Conservation (phyloP, 1,140 invertebrate genomes). For the Cyrtorhinus lividipennis region DNA sequence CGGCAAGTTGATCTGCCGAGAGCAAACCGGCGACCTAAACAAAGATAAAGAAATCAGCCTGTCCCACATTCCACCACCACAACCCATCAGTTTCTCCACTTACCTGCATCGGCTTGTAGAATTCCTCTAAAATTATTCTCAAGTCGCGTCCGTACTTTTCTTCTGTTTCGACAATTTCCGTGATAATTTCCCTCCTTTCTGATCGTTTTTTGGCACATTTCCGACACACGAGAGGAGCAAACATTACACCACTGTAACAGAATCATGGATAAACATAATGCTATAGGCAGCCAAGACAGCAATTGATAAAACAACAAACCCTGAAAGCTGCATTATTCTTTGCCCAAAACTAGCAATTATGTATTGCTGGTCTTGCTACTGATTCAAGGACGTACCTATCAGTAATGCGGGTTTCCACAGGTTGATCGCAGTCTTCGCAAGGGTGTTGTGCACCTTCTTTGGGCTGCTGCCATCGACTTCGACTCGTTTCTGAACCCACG, state of each 20-base stretch:
- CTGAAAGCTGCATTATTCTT: no score
- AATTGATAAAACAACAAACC: no score
- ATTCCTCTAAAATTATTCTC: conserved; percentile 82
- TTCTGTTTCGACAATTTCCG: conserved; percentile 92
- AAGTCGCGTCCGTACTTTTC: conserved; percentile 87
- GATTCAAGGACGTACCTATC: conserved; percentile 42
- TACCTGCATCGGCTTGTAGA: conserved; percentile 82
- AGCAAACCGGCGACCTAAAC: conserved; percentile 33
- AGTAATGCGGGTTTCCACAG: conserved; percentile 49
- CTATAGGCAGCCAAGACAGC: no score
- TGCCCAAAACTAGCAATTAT: no score
- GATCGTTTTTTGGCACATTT: conserved; percentile 74
- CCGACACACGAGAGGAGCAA: conserved; percentile 65
- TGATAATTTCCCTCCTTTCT: conserved; percentile 86
- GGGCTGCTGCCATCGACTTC: conserved; percentile 48
- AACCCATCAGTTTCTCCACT: no score
- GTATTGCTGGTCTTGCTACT: no score
- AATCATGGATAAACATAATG: conserved; percentile 19
- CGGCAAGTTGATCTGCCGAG: conserved; percentile 64
- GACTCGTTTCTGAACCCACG: conserved; percentile 79
- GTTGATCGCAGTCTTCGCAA: conserved; percentile 63
- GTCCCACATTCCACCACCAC: no score
- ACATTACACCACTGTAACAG: conserved; percentile 44
- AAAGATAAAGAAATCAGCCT: conserved; percentile 1
- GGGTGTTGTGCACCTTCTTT: conserved; percentile 36